Base-by-base conservation (phyloP, 1,140 invertebrate species). In the Nebria ingens region DNA sequence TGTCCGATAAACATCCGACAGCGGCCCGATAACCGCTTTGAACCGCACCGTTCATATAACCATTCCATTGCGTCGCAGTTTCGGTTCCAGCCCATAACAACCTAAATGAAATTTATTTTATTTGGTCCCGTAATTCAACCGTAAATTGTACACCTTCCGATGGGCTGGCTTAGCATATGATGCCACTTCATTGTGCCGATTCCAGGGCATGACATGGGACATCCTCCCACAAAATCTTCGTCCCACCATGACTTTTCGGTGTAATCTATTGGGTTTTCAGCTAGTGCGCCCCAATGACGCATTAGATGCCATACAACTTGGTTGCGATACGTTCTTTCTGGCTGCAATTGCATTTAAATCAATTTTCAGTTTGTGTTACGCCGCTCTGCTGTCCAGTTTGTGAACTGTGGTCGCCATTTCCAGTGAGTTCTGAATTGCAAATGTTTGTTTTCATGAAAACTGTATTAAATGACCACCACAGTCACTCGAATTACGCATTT, bases 41-140 rank as follows among this genome's bases (percentile, higher is more conserved):
- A 12, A 79, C 65, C 13, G 78, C 79, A 21, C 79, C 79, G 42
- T 71, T 73, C 72, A 80, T 77, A 61, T 76, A 77, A 6, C 79
- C 77, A 22, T 71, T 67, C 79, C 79, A 80, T 52, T 70, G 60
- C 1, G 69, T 72, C 2, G 79, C 74, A 6, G 77, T 77, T 61
- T 80, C 79, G 17, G 78, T 77, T 2, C 78, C 78, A 29, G 75
- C 77, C 65, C 77, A 79, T 59, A 68, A 68, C 2, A 78, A 59
- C 21, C 67, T 64, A 54, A 53, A 55, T 19, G 3, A 56, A 20
- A 20, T 25, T 13, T 13, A 17, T 23, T 19, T 13, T 45, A 19
- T 34, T 34, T 34, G 2, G 6, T 51, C 22, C 6, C 19, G 4
- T 12, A 51, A 3, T 21, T 1, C 19, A 6, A n/a, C 25, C n/a